phyloP scores from a whole-genome alignment of 2,888 invertebrate genomes.

The Macropis europaea region DNA sequence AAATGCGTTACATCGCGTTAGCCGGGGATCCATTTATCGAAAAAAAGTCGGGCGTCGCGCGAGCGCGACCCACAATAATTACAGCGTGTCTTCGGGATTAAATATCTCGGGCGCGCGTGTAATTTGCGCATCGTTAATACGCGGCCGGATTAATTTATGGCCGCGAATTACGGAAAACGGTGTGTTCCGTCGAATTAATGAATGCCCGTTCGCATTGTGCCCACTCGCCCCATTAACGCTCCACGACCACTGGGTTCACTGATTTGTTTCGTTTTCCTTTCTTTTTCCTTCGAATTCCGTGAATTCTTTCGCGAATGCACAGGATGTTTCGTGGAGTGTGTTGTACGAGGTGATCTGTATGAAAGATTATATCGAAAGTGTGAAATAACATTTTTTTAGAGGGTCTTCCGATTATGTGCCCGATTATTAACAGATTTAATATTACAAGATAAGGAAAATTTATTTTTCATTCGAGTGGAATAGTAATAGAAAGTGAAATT shows the following conservation, averaged over 20 bases:
- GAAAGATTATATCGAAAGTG: no score
- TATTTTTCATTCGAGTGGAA: no score
- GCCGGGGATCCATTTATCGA: slow-evolving; percentile 28
- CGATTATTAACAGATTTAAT: no score
- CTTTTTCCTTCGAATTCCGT: no score
- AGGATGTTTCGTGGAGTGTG: no score
- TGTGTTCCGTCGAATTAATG: slow-evolving; percentile 31
- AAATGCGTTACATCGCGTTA: slow-evolving; percentile 45
- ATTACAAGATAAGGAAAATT: no score
- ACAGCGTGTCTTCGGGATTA: slow-evolving; percentile 51
- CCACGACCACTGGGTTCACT: no score
- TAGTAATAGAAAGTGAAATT: no score
- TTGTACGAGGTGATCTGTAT: no score
- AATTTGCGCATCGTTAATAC: slow-evolving; percentile 56
- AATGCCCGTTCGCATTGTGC: slow-evolving; percentile 6
- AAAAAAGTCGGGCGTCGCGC: slow-evolving; percentile 28
- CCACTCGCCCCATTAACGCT: slow-evolving; percentile 1
- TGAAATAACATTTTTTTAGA: no score
- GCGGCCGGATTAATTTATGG: slow-evolving; percentile 44
- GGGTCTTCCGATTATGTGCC: no score
- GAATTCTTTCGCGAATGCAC: not conserved
- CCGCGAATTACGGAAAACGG: slow-evolving; percentile 44
- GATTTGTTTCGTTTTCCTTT: no score
- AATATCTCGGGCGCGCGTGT: slow-evolving; percentile 47
- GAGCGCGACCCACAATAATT: slow-evolving; percentile 49